phyloP scores from a whole-genome alignment of 2,797 vertebrate species.

The Stomatorhinus walkeri region DNA sequence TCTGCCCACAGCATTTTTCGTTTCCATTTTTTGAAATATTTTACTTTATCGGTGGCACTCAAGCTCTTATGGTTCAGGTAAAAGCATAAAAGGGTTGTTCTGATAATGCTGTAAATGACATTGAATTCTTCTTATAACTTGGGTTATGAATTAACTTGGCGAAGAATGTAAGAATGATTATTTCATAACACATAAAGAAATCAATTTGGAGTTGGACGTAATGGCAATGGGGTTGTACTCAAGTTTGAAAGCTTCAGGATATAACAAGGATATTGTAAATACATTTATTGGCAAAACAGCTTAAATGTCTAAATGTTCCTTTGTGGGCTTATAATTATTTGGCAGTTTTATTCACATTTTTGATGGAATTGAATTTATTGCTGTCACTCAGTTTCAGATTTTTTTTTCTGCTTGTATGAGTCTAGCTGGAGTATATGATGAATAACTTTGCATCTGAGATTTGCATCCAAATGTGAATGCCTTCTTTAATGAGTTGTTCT shows the following conservation, averaged over 20 bases:
- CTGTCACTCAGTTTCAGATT: neutral
- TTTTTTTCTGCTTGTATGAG: neutral
- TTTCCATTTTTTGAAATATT: neutral
- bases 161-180: constrained; percentile 12
- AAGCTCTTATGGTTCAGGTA: constrained; percentile 3
- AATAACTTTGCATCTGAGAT: constrained; percentile 18
- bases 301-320: neutral
- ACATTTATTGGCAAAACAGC: neutral
- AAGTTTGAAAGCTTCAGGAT: neutral
- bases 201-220: neutral
- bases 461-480: neutral
- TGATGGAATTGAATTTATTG: constrained; percentile 44
- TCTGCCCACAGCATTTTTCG: neutral
- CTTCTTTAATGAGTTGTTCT: neutral
- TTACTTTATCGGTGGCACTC: constrained; percentile 3
- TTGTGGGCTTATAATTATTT: constrained; percentile 31
- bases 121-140: neutral
- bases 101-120: constrained; percentile 11
- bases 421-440: constrained; percentile 11
- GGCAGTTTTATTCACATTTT: constrained; percentile 32
- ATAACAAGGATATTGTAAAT: neutral
- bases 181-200: neutral
- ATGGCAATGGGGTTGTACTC: neutral
- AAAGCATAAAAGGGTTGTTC: neutral
- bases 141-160: neutral